A percentile compares a stretch with the other conserved stretches of the same genome.
phyloP scores from a whole-genome alignment of 2,888 invertebrate genomes.

The Hirudinaria manillensis region DNA sequence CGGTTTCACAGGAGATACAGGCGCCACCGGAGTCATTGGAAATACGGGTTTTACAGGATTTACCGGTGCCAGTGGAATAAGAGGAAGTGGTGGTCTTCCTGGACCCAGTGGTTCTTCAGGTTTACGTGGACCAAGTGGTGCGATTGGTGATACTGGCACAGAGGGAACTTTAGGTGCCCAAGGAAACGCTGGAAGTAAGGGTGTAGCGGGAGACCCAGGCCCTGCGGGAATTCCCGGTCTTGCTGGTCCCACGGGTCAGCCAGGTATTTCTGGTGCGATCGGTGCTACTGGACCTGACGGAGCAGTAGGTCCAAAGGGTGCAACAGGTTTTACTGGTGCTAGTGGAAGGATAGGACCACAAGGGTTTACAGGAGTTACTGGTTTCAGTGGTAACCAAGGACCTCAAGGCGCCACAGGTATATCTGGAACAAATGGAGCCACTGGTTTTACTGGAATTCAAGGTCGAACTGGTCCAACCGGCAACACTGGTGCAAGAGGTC shows the following conservation, averaged over 20 bases:
- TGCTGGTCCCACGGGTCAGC: neutral
- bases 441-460: constrained; percentile 31
- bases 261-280: constrained; percentile 14
- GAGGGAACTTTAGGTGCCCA: neutral
- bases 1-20: constrained; percentile 1
- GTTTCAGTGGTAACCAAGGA: constrained; percentile 11
- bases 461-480: constrained; percentile 7
- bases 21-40: constrained; percentile 7
- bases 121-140: neutral
- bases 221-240: neutral
- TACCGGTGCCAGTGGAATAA: constrained; percentile 1
- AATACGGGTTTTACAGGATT: constrained; percentile 10
- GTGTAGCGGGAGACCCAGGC: neutral
- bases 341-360: constrained; percentile 10
- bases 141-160: neutral
- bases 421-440: constrained; percentile 30
- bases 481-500: neutral
- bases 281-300: constrained; percentile 22
- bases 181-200: neutral
- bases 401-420: constrained; percentile 24
- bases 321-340: constrained; percentile 11
- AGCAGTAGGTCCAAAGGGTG: constrained; percentile 8
- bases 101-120: neutral
- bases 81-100: neutral
- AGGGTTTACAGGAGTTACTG: constrained; percentile 7